Evolutionary conservation across 2,888 invertebrate species (phyloP).

Genomic region (Stenichneumon culpator): DNA sequence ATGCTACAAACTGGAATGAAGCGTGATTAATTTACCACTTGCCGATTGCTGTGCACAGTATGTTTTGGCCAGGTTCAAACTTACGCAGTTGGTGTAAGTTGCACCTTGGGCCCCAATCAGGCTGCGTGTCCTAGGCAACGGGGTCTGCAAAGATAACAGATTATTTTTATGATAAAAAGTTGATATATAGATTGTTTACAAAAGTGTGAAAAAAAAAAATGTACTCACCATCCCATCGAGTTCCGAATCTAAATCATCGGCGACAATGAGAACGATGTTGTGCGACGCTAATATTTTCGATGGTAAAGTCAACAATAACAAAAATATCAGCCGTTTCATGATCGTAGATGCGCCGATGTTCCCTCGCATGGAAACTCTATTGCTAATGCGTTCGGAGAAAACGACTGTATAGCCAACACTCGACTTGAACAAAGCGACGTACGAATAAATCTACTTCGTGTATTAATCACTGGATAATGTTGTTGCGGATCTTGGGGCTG

Average conservation of each 20-base stretch:
- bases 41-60: neutral
- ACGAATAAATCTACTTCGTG: neutral
- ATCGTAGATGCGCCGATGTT: neutral
- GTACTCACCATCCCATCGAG: slow-evolving; percentile 91
- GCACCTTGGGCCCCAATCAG: slow-evolving; percentile 89
- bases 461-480: neutral
- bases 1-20: slow-evolving; percentile 90
- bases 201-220: slow-evolving; percentile 76
- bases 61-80: slow-evolving; percentile 73
- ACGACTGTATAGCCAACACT: neutral
- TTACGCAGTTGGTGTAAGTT: slow-evolving; percentile 91
- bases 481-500: neutral
- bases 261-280: slow-evolving; percentile 92
- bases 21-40: neutral
- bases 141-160: slow-evolving; percentile 86
- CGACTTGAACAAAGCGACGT: neutral
- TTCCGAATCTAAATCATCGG: slow-evolving; percentile 94
- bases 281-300: slow-evolving; percentile 25
- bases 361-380: neutral
- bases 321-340: slow-evolving; percentile 38
- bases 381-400: neutral
- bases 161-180: slow-evolving; percentile 70
- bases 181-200: too few species aligned
- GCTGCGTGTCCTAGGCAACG: slow-evolving; percentile 89
- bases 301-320: slow-evolving; percentile 15